A percentile compares a stretch with the other conserved stretches of the same genome.
phyloP scores from a whole-genome alignment of 2,888 invertebrate genomes.

The Dynastes maya region DNA sequence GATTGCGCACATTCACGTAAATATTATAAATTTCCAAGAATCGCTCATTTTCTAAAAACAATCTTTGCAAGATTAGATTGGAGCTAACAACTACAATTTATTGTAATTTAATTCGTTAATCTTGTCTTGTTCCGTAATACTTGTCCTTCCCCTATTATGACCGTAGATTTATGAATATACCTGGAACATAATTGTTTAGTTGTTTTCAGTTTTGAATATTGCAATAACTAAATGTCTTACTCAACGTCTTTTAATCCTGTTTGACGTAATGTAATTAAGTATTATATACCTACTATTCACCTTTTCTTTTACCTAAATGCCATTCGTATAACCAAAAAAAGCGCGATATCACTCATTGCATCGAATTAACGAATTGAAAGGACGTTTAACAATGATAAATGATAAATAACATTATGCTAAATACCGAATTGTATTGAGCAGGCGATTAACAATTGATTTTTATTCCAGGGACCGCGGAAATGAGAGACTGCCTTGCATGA shows the following conservation, averaged over 20 bases:
- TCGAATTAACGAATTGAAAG: conserved; percentile 31
- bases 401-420: conserved; percentile 33
- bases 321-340: conserved; percentile 16
- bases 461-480: conserved; percentile 43
- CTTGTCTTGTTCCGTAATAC: not conserved
- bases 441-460: conserved; percentile 35
- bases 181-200: conserved; percentile 1
- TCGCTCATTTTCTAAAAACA: not conserved
- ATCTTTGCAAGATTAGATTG: conserved; percentile 8
- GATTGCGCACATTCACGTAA: not conserved
- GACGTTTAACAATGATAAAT: conserved; percentile 19
- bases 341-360: not conserved
- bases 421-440: conserved; percentile 23
- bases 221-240: conserved; percentile 25
- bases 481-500: conserved; percentile 26
- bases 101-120: conserved; percentile 7
- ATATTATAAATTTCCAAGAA: conserved; percentile 3
- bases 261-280: conserved; percentile 34
- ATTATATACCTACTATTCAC: conserved; percentile 16
- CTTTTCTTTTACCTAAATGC: conserved; percentile 4
- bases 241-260: conserved; percentile 31
- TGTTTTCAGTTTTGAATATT: conserved; percentile 1
- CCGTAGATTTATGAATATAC: not conserved
- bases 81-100: not conserved
- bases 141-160: not conserved